A percentile compares a stretch with the other conserved stretches of the same genome.
Evolutionary conservation across 2,113 vertebrate species (phyloP).

Genomic region (Cyanoramphus novaezelandiae): DNA sequence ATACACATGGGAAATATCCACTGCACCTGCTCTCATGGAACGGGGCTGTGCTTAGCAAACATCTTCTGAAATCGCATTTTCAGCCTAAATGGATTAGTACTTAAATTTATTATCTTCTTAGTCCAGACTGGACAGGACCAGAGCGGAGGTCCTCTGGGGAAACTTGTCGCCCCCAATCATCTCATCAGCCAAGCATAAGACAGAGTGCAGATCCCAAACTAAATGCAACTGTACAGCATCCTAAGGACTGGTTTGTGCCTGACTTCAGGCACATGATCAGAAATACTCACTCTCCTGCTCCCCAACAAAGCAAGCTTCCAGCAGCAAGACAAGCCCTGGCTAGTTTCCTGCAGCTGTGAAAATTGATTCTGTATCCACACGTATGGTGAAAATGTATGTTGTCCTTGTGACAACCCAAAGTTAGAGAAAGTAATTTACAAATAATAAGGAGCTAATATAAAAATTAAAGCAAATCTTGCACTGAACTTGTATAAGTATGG

Average conservation of each 20-base stretch:
- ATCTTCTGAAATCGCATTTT: background rate
- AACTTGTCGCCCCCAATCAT: background rate
- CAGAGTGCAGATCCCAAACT: background rate
- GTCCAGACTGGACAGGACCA: background rate
- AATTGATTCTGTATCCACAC: background rate
- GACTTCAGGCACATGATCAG: background rate
- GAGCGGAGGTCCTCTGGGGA: background rate
- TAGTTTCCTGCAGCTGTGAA: slow-evolving; percentile 7
- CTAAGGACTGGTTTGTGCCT: background rate
- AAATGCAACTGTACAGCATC: background rate
- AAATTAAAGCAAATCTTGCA: background rate
- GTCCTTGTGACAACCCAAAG: background rate
- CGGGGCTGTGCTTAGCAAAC: background rate
- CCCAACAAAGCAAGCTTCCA: background rate
- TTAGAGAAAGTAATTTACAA: background rate
- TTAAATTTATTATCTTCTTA: background rate
- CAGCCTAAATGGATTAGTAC: background rate
- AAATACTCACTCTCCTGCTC: background rate
- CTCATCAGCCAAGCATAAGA: background rate
- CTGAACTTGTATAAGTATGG: background rate
- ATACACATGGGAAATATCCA: background rate
- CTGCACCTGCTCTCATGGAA: background rate
- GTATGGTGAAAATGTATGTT: background rate
- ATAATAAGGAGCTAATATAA: background rate
- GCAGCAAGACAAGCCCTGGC: background rate